These are phyloP conservation scores for Alviniconcha marisindica DNA, from an alignment of 1,140 invertebrate genomes.

Conservation along the genomic window DNA sequence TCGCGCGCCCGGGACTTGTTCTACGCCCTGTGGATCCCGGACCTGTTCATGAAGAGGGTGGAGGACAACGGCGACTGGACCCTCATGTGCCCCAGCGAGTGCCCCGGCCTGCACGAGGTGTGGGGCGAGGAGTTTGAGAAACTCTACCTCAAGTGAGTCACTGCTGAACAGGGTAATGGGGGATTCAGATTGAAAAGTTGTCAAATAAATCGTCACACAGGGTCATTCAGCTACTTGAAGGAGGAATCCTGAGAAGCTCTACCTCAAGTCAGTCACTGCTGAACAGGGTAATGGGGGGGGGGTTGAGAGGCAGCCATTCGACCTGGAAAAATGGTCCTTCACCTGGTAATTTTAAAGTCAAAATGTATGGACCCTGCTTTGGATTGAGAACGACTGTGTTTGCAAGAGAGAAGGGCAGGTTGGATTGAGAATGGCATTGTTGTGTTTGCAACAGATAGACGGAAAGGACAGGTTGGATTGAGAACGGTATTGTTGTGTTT, in stretches of 20 bases:
- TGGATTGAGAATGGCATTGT: background rate
- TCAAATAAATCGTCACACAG: too few species aligned
- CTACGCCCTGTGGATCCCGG: conserved; percentile 98
- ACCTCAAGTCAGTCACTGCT: conserved; percentile 80
- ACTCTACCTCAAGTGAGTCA: conserved; percentile 85
- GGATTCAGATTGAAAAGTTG: too few species aligned
- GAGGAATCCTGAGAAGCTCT: conserved; percentile 92
- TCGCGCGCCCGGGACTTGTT: conserved; percentile 93
- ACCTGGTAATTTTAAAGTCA: too few species aligned
- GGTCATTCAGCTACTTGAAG: too few species aligned
- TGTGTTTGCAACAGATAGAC: conserved; percentile 81
- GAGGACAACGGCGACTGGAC: conserved; percentile 92
- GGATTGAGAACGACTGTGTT: too few species aligned
- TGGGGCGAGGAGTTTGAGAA: conserved; percentile 97
- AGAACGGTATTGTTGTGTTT: background rate
- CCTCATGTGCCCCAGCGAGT: conserved; percentile 97
- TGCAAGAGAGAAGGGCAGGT: too few species aligned
- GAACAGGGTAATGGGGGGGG: too few species aligned
- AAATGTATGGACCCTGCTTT: too few species aligned
- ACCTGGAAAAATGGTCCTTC: too few species aligned
- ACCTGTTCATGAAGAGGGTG: conserved; percentile 98
- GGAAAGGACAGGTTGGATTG: too few species aligned
- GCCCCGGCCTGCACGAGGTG: conserved; percentile 91
- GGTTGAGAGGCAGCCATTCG: too few species aligned
- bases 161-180: too few species aligned